Base-by-base conservation (phyloP, 2,888 invertebrate genomes). In the Torymus aiolomorphi region DNA sequence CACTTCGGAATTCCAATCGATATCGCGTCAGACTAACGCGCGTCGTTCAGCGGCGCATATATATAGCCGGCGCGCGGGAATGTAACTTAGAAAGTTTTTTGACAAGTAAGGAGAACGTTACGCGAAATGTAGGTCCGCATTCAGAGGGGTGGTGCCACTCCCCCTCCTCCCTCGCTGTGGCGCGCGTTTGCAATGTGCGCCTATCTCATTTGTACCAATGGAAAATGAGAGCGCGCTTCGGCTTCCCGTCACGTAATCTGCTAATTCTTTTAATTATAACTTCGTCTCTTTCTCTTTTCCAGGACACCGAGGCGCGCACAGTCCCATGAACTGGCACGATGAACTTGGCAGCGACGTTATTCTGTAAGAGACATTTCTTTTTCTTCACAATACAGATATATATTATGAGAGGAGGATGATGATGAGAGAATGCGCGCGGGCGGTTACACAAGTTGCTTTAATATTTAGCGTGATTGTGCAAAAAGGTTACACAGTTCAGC, bases 281-380 rank as follows among this genome's bases (percentile, higher is more conserved):
- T 63, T 42, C 51, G 65, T 70, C 67, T 69, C 62, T 65, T 51
- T 76, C 67, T 61, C 63, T 78, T 57, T 87, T 86, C 18, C 85
- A 87, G 88, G 83, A 84, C 76, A 78, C 71, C 80, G 76, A 75
- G 61, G 16, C 83, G 80, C 66, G 57, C 85, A 88, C 87, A 85
- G 86, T 86, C 86, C 86, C 87, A 87, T 89, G 86, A 86, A 84
- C 84, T 85, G 86, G 83, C 86, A 87, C 84, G 83, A 89, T 89
- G 89, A 84, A 85, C 83, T 84, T 85, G 81, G 80, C 76, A 82
- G 76, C 80, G 72, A 75, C 75, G 76, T 79, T 84, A 80, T 82
- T 84, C 78, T 83, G 86, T 86, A 81, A 85, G 86, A 77, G 13
- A 49, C 12, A 11, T 56, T 14, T 63, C 16, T 42, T 70, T 13